Percentiles rank a stretch among this genome's conserved stretches.
Conservation (phyloP, 2,888 invertebrate genomes). For the Tupiocoris notatus region DNA sequence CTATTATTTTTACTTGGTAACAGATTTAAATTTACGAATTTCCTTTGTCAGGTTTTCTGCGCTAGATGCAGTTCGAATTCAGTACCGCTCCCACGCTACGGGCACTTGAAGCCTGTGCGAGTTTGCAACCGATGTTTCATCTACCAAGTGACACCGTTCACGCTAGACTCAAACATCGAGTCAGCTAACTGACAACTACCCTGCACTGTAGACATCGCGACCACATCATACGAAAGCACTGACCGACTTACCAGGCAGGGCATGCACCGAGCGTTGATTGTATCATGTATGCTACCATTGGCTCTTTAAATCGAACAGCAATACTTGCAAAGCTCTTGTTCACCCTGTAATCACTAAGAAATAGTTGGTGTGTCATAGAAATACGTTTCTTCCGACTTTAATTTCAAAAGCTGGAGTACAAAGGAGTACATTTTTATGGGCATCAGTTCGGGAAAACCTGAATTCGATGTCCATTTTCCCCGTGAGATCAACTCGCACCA, state of each 20-base stretch:
- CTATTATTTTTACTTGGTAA: no score
- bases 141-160: slow-evolving; percentile 68
- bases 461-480: no score
- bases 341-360: no score
- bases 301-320: not conserved
- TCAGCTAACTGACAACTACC: slow-evolving; percentile 38
- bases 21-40: no score
- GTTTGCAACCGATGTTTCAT: slow-evolving; percentile 88
- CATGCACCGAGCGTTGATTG: not conserved
- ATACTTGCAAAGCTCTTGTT: no score
- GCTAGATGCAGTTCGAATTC: slow-evolving; percentile 90
- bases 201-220: not conserved
- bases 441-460: no score
- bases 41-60: slow-evolving; percentile 80
- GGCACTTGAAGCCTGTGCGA: slow-evolving; percentile 87
- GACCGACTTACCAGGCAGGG: not conserved
- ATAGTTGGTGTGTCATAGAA: no score
- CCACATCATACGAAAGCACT: not conserved
- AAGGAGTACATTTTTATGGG: no score
- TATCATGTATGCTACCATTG: not conserved
- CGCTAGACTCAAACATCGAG: slow-evolving; percentile 50
- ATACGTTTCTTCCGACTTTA: no score
- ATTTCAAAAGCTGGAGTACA: no score
- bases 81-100: slow-evolving; percentile 88
- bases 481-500: no score